phyloP scores from a whole-genome alignment of 1,140 invertebrate genomes.

The Brachionus rubens region DNA sequence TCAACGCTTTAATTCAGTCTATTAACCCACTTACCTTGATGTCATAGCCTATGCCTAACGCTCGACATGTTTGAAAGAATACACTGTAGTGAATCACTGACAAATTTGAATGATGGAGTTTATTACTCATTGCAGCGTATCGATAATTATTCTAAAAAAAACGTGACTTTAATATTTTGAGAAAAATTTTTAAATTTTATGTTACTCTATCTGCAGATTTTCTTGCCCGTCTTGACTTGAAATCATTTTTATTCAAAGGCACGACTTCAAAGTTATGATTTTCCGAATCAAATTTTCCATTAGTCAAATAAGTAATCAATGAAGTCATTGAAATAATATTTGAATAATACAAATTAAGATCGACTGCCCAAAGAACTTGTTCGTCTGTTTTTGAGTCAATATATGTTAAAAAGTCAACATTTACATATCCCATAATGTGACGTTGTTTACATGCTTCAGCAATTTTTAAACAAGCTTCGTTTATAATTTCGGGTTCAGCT shows the following conservation, averaged over 20 bases:
- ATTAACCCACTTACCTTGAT: slow-evolving; percentile 53
- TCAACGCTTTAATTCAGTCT: background rate
- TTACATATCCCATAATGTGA: slow-evolving; percentile 57
- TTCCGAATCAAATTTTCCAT: slow-evolving; percentile 53
- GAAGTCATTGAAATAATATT: slow-evolving; percentile 56
- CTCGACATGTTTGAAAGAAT: slow-evolving; percentile 61
- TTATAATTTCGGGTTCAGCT: slow-evolving; percentile 55
- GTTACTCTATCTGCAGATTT: slow-evolving; percentile 50
- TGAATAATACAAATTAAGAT: slow-evolving; percentile 57
- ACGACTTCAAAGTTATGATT: slow-evolving; percentile 54
- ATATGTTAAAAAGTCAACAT: slow-evolving; percentile 60
- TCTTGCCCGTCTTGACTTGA: slow-evolving; percentile 48
- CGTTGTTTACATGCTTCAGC: slow-evolving; percentile 56
- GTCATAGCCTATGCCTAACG: slow-evolving; percentile 60
- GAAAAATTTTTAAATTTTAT: too few relatives aligned
- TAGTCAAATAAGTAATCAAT: slow-evolving; percentile 56
- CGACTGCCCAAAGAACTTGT: slow-evolving; percentile 58
- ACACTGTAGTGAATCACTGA: slow-evolving; percentile 60
- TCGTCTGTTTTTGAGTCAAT: slow-evolving; percentile 55
- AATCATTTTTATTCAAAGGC: slow-evolving; percentile 50
- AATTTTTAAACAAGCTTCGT: slow-evolving; percentile 53
- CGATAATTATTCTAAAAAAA: slow-evolving; percentile 33
- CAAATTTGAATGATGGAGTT: slow-evolving; percentile 58
- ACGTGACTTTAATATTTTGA: too few relatives aligned
- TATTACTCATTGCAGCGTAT: slow-evolving; percentile 57